Percentiles rank a stretch among this genome's conserved stretches.
phyloP scores from a whole-genome alignment of 1,140 invertebrate species.

The Probaryconus sp. region DNA sequence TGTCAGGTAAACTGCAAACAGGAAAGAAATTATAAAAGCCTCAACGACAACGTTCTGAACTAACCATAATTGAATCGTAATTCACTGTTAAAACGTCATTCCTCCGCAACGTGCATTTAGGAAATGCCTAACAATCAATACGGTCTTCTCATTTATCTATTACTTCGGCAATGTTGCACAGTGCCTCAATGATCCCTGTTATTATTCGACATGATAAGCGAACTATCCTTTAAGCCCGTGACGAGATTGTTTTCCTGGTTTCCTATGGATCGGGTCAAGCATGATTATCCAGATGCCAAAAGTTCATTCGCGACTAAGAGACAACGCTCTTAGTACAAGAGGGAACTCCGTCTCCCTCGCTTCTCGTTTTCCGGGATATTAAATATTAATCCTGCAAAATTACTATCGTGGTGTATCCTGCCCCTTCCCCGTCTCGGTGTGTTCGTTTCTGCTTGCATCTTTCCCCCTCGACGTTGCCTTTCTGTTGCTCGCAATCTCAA shows the following conservation, averaged over 20 bases:
- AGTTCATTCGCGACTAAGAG: slow-evolving; percentile 55
- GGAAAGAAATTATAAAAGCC: too few species aligned
- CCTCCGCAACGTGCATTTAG: too few species aligned
- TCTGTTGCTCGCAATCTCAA: slow-evolving; percentile 68
- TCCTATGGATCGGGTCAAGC: slow-evolving; percentile 51
- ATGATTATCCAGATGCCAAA: slow-evolving; percentile 59
- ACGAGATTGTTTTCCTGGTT: slow-evolving; percentile 55
- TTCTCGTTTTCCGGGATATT: slow-evolving; percentile 69
- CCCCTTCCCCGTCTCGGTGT: slow-evolving; percentile 40
- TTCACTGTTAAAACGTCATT: too few species aligned
- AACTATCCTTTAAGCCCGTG: slow-evolving; percentile 33
- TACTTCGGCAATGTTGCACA: background rate
- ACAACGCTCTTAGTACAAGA: slow-evolving; percentile 26
- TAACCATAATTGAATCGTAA: too few species aligned
- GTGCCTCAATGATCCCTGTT: slow-evolving; percentile 12
- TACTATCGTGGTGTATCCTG: slow-evolving; percentile 72
- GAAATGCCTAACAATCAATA: too few species aligned
- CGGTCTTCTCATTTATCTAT: slow-evolving; percentile 1
- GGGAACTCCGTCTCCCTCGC: background rate
- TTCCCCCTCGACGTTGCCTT: slow-evolving; percentile 47
- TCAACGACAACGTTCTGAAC: too few species aligned
- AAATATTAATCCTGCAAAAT: slow-evolving; percentile 78
- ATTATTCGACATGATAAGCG: slow-evolving; percentile 31
- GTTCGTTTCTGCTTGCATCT: slow-evolving; percentile 47
- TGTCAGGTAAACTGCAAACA: background rate